Percentiles rank a stretch among this genome's conserved stretches.
phyloP scores from a whole-genome alignment of 2,113 vertebrate genomes.

The Tragulus kanchil region DNA sequence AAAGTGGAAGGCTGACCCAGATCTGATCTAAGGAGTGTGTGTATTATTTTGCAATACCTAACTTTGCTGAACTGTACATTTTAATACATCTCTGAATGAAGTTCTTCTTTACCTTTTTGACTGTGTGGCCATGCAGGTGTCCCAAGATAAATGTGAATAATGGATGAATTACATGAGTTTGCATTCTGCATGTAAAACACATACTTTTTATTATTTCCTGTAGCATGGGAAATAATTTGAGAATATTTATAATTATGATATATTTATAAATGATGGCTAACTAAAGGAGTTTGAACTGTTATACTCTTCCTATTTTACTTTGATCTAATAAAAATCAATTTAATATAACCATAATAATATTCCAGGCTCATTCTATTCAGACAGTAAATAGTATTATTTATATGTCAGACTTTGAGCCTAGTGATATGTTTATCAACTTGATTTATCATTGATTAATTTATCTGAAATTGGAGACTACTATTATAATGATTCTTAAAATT shows the following conservation, averaged over 20 bases:
- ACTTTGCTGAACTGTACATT: background rate
- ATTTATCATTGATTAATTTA: background rate
- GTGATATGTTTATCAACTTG: background rate
- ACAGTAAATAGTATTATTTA: background rate
- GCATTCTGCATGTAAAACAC: background rate
- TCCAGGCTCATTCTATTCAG: background rate
- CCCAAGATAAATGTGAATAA: background rate
- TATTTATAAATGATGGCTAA: background rate
- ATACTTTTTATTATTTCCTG: background rate
- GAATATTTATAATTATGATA: background rate
- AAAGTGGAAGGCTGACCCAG: background rate
- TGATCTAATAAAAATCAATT: background rate
- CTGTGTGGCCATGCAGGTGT: background rate
- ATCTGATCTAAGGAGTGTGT: background rate
- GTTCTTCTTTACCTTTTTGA: background rate
- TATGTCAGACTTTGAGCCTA: background rate
- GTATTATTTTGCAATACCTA: background rate
- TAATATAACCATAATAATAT: background rate
- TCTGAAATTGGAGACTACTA: background rate
- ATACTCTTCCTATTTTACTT: background rate
- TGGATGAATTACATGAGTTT: background rate
- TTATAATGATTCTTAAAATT: background rate
- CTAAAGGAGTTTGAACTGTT: background rate
- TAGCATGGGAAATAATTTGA: background rate
- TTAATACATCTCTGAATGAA: background rate